Percentiles rank a stretch among this genome's conserved stretches.
These are phyloP conservation scores for Hypanus sabinus DNA, from an alignment of 2,113 vertebrate species.

Conservation along the genomic window DNA sequence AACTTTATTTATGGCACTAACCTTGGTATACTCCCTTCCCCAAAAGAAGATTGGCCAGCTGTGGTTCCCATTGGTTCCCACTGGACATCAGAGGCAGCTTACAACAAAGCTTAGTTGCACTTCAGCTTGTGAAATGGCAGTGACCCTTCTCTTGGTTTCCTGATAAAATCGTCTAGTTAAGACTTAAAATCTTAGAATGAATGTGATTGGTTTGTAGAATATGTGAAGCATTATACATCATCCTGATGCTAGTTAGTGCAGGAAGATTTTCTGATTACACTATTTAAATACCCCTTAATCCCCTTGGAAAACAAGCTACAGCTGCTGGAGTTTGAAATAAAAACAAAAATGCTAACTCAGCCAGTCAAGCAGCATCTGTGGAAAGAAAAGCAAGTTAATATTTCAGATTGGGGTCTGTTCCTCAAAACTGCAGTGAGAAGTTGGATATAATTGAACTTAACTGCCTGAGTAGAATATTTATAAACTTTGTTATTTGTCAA, in stretches of 20 bases:
- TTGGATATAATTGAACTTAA: background rate
- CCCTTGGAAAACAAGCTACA: no score
- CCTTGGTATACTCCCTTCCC: background rate
- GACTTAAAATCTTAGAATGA: background rate
- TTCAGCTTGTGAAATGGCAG: background rate
- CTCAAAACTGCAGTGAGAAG: no score
- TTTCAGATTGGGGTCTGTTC: no score
- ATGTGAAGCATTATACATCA: background rate
- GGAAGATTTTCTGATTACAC: background rate
- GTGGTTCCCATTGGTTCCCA: background rate
- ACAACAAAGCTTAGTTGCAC: background rate
- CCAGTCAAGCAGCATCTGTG: no score
- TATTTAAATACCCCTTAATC: no score
- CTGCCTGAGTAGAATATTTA: background rate
- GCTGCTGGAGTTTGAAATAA: no score
- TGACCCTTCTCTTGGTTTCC: background rate
- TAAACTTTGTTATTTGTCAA: background rate
- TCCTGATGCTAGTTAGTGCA: background rate
- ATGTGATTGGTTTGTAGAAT: background rate
- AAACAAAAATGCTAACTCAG: no score
- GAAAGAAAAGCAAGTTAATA: no score
- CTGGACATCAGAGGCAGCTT: background rate
- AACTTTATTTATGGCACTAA: background rate
- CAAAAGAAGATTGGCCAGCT: background rate
- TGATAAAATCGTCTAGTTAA: background rate